Evolutionary conservation across 2,113 vertebrate species (phyloP), one percentile per base, ranked within the genome.

Genomic region (Semicossyphus pulcher): DNA sequence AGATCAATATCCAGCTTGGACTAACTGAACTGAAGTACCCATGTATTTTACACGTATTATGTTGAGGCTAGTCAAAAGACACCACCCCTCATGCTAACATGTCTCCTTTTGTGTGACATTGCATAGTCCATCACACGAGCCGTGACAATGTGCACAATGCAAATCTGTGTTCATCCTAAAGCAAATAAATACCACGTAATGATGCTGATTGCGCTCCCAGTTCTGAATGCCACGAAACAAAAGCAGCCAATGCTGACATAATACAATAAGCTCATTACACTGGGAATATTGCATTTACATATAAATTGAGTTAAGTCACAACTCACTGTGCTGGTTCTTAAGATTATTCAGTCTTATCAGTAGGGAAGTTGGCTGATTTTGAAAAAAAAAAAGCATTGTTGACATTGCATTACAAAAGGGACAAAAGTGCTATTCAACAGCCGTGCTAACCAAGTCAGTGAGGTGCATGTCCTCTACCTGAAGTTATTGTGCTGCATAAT

Each of bases 221-320:
- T 85, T 79, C 80, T 68, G 61, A 85, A 86, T 78, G 60, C 76
- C 75, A 74, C 77, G 80, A 89, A 81, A 86, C 84, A 84, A 88
- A 84, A 74, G 36, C 26, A 76, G 72, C 48, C 70, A 56, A 81
- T 83, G 82, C 80, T 65, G 66, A 83, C 75, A 84, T 84, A 84
- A 89, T 85, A 86, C 81, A 87, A 84, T 90, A 87, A 91, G 84
- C 87, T 90, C 86, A 92, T 92, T 92, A 90, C 85, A 82, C 75
- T 81, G 72, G 62, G 89, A 92, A 90, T 88, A 91, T 87, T 87
- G 82, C 81, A 92, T 92, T 92, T 90, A 90, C 92, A 92, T 92
- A 90, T 93, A 92, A 91, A 94, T 92, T 88, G 89, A 92, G 84
- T 92, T 82, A 91, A 93, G 81, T 90, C 79, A 73, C 66, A 76